A percentile compares a stretch with the other conserved stretches of the same genome.
phyloP scores from a whole-genome alignment of 2,113 vertebrate species.

The Nematolebias whitei region DNA sequence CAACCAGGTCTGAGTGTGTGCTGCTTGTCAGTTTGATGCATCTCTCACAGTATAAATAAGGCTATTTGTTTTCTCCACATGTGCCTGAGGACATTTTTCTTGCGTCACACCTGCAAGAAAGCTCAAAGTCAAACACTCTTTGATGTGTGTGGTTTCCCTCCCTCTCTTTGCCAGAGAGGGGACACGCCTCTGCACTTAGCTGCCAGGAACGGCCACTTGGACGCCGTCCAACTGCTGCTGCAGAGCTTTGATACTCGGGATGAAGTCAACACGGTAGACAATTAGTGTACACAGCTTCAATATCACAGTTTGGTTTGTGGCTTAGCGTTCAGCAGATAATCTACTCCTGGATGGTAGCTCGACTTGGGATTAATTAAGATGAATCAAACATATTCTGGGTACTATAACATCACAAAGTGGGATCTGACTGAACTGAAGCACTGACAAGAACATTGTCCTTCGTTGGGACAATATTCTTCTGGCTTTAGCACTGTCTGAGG shows the following conservation, averaged over 20 bases:
- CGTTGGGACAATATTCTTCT: background rate
- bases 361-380: conserved; percentile 35
- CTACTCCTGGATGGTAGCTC: conserved; percentile 25
- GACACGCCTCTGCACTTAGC: conserved; percentile 90
- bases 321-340: conserved; percentile 35
- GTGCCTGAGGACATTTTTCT: conserved; percentile 7
- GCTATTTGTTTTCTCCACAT: background rate
- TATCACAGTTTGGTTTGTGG: conserved; percentile 35
- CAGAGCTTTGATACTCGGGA: conserved; percentile 81
- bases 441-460: conserved; percentile 4
- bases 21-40: background rate
- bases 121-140: conserved; percentile 61
- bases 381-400: conserved; percentile 22
- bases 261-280: conserved; percentile 83
- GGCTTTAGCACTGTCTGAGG: too few relatives aligned
- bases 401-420: conserved; percentile 6
- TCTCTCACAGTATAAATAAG: background rate
- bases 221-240: conserved; percentile 80
- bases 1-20: conserved; percentile 74
- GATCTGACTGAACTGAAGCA: conserved; percentile 11
- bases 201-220: conserved; percentile 83
- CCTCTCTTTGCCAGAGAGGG: conserved; percentile 79
- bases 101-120: conserved; percentile 37
- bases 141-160: conserved; percentile 55
- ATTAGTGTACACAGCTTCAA: conserved; percentile 50